Evolutionary conservation across 2,888 invertebrate species (phyloP).

Genomic region (Orthosia gothica): DNA sequence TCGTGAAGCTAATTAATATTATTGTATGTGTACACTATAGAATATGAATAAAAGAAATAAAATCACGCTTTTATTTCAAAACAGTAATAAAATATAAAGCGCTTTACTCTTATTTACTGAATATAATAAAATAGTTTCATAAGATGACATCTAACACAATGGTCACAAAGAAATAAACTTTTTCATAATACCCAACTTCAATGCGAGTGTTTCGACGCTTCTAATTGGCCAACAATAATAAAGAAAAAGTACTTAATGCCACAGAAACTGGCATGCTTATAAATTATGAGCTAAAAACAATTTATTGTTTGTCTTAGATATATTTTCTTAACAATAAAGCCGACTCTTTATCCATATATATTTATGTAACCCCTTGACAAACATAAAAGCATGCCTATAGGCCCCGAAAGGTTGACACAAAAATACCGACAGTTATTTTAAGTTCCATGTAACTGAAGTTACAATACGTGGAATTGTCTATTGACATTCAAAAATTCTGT

Average conservation of each 20-base stretch:
- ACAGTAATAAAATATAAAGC: background rate
- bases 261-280: too few relatives aligned
- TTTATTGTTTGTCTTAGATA: background rate
- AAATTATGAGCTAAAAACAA: too few relatives aligned
- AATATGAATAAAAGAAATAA: background rate
- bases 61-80: background rate
- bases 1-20: background rate
- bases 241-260: too few relatives aligned
- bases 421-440: too few relatives aligned
- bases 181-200: background rate
- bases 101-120: background rate
- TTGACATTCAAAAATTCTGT: background rate
- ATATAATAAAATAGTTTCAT: conserved; percentile 3
- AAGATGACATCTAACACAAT: conserved; percentile 6
- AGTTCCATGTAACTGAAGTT: background rate
- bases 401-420: too few relatives aligned
- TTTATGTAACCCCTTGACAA: background rate
- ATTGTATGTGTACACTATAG: background rate
- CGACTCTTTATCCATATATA: background rate
- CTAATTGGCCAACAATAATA: background rate
- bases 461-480: background rate
- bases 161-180: background rate
- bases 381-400: background rate
- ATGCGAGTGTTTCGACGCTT: conserved; percentile 1
- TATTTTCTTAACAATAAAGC: background rate